phyloP scores from a whole-genome alignment of 2,888 invertebrate genomes.

The Operophtera brumata region DNA sequence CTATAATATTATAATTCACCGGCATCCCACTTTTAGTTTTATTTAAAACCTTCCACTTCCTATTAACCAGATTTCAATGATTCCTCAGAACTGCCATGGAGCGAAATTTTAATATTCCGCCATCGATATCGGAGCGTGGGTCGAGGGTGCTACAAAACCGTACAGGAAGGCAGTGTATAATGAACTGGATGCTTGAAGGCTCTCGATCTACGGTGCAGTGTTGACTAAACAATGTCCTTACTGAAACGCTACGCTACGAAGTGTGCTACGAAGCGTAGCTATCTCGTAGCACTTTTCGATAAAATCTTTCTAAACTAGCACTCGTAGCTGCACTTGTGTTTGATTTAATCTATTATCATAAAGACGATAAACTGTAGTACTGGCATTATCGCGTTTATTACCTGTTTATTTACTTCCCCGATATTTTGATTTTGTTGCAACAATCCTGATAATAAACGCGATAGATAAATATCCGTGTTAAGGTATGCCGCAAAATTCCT shows the following conservation, averaged over 20 bases:
- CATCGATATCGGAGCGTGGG: slow-evolving; percentile 16
- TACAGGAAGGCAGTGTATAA: slow-evolving; percentile 14
- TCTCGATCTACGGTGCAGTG: slow-evolving; percentile 55
- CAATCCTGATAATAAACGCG: no score
- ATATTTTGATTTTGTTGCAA: no score
- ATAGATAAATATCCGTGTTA: no score
- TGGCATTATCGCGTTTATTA: no score
- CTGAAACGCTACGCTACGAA: background rate
- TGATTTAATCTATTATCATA: no score
- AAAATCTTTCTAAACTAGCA: background rate
- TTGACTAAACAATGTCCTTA: slow-evolving; percentile 60
- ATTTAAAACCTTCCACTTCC: no score
- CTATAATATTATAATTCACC: no score
- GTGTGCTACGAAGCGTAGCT: slow-evolving; percentile 4
- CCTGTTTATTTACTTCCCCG: no score
- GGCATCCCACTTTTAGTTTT: no score
- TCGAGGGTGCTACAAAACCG: slow-evolving; percentile 11
- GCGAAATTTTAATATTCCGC: slow-evolving; percentile 13
- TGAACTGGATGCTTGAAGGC: slow-evolving; percentile 42
- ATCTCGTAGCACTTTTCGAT: background rate
- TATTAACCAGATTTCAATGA: background rate
- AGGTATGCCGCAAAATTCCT: no score
- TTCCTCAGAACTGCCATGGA: slow-evolving; percentile 3
- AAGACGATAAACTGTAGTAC: no score
- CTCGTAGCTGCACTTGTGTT: background rate